Percentiles rank a stretch among this genome's conserved stretches.
Evolutionary conservation across 2,888 invertebrate genomes (phyloP).

Genomic region (Lathronympha strigana): DNA sequence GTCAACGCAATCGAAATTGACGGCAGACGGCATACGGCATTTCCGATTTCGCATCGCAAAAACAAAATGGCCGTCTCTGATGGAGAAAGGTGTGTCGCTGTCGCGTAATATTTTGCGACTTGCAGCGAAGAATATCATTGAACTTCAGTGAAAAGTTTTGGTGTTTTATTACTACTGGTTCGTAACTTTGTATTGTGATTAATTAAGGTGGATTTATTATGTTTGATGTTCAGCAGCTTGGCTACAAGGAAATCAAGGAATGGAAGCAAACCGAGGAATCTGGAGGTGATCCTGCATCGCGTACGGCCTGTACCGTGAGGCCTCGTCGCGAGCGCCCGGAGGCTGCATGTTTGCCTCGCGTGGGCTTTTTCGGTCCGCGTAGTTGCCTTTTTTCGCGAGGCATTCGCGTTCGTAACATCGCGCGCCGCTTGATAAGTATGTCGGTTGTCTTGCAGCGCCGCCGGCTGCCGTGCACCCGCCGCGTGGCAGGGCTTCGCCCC

Average conservation of each 20-base stretch:
- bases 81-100: constrained; percentile 78
- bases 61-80: constrained; percentile 75
- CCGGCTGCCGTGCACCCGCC: constrained; percentile 72
- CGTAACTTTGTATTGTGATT: constrained; percentile 83
- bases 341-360: constrained; percentile 77
- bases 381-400: constrained; percentile 60
- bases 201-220: constrained; percentile 79
- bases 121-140: constrained; percentile 67
- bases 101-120: constrained; percentile 61
- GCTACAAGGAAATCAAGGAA: constrained; percentile 39
- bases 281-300: constrained; percentile 59
- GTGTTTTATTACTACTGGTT: constrained; percentile 78
- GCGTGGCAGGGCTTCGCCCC: constrained; percentile 73
- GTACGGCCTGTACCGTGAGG: constrained; percentile 73
- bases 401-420: constrained; percentile 52
- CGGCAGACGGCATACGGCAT: too few relatives aligned
- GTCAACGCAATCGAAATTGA: constrained; percentile 49
- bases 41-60: constrained; percentile 49
- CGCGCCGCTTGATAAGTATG: constrained; percentile 76
- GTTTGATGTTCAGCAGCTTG: constrained; percentile 68
- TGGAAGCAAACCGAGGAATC: constrained; percentile 37
- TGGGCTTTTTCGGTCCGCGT: constrained; percentile 71
- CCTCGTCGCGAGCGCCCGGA: constrained; percentile 74
- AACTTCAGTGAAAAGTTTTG: constrained; percentile 81
- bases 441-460: constrained; percentile 80